phyloP scores from a whole-genome alignment of 2,888 invertebrate species.

The Pherbina coryleti region DNA sequence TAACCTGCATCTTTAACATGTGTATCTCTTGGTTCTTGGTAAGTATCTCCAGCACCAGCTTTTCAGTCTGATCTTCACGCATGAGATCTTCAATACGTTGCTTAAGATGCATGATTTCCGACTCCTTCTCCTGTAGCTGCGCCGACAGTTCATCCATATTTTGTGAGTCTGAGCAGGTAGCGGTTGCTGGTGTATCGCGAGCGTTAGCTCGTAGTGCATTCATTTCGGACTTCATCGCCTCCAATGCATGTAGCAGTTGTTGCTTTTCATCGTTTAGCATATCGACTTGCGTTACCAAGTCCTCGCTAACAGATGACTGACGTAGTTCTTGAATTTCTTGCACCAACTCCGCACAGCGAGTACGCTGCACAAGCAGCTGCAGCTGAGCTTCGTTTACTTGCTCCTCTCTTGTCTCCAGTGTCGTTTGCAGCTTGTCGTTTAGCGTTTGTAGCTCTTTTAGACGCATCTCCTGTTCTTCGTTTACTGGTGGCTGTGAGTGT shows the following conservation, averaged over 20 bases:
- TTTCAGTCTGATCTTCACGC: conserved; percentile 68
- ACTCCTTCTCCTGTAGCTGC: conserved; percentile 64
- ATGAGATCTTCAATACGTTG: conserved; percentile 69
- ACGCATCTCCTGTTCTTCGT: not conserved
- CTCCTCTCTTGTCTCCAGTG: conserved; percentile 6
- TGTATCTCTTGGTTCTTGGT: conserved; percentile 69
- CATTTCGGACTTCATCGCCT: conserved; percentile 45
- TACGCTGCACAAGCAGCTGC: conserved; percentile 36
- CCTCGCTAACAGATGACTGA: conserved; percentile 24
- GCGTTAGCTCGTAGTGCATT: conserved; percentile 34
- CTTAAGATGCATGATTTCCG: conserved; percentile 64
- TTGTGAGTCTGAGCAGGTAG: not conserved
- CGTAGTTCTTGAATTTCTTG: conserved; percentile 41
- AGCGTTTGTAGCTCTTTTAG: conserved; percentile 1
- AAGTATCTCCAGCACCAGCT: conserved; percentile 65
- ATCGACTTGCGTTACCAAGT: conserved; percentile 34
- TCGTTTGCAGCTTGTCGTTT: conserved; percentile 1
- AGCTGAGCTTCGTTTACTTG: conserved; percentile 35
- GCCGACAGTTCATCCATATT: conserved; percentile 54
- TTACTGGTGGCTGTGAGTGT: not conserved
- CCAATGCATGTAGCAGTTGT: conserved; percentile 46
- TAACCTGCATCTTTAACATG: conserved; percentile 66
- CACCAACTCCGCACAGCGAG: conserved; percentile 30
- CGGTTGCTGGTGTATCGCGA: not conserved
- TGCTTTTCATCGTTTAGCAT: conserved; percentile 41